Evolutionary conservation across 2,888 invertebrate species (phyloP).

Genomic region (Monoplex corrugatus): DNA sequence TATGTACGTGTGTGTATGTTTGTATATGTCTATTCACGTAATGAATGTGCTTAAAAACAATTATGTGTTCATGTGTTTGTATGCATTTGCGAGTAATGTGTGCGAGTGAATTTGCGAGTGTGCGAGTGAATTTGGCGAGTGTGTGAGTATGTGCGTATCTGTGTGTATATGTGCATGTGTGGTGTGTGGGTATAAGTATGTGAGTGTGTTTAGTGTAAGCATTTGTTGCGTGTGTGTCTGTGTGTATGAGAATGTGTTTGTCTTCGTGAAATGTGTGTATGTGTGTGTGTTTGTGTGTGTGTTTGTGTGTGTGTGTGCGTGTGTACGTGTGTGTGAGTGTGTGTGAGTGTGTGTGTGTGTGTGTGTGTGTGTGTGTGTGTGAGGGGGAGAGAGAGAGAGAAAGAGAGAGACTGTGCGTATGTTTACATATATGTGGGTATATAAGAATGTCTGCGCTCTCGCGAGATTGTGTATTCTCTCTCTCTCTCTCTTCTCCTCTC

Average conservation of each 20-base stretch:
- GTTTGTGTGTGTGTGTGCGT: too few species aligned
- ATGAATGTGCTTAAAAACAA: too few species aligned
- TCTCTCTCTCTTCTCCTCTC: too few species aligned
- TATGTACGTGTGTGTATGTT: not conserved
- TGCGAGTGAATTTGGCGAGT: not conserved
- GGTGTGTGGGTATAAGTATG: not conserved
- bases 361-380: not conserved
- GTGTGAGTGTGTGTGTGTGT: too few species aligned
- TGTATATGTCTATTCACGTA: not conserved
- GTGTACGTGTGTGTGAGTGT: too few species aligned
- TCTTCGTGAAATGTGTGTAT: too few species aligned
- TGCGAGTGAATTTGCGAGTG: not conserved
- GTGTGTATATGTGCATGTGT: not conserved
- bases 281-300: too few species aligned
- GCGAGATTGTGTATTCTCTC: too few species aligned
- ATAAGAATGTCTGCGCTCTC: too few species aligned
- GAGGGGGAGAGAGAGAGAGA: not conserved
- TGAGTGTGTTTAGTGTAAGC: not conserved
- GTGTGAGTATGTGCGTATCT: not conserved
- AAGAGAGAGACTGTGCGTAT: not conserved
- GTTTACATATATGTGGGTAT: too few species aligned
- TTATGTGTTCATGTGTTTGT: not conserved
- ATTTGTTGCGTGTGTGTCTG: not conserved
- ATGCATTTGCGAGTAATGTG: not conserved
- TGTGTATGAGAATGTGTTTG: not conserved